Evolutionary conservation across 2,113 vertebrate genomes (phyloP), one percentile per base, ranked within the genome.

Genomic region (Oncorhynchus kisutch): DNA sequence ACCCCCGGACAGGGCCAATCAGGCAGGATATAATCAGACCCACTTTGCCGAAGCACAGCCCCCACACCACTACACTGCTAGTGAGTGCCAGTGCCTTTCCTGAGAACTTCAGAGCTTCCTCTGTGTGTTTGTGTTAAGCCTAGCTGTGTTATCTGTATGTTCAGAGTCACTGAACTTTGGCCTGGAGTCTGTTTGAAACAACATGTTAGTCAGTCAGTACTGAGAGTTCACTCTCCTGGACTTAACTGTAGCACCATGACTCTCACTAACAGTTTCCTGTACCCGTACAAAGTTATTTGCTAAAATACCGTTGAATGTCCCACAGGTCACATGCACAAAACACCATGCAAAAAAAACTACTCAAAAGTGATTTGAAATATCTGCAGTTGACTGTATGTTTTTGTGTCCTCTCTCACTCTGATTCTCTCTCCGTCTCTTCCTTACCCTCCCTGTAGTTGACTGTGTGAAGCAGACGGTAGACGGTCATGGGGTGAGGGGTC

Each of bases 391-490:
- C 51, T 54, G 16, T 45, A 11, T 54, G 16, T 54, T 16, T 54
- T 54, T 54, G 49, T 54, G 51, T 54, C 51, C 13, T 45, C 20
- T 14, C 12, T 62, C 67, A 67, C 8, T 62, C 8, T 71, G 2
- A 68, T 20, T 70, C 11, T 85, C 73, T 1, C 18, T 49, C 8
- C 1, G 9, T 45, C 39, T 45, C 39, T 45, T 45, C 39, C 39
- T 2, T 45, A 11, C 39, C 68, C 24, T 67, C 3, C 75, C 45
- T 0, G 0, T 84, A 97, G 96, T 3, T 3, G 96, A 97, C 88
- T 97, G 96, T 4, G 96, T 97, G 88, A 95, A 92, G 87, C 95
- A 96, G 91, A 97, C 96, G 0, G 95, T 97, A 22, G 86, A 85
- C 5, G 77, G 91, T 85, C 94, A 96, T 91, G 95, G 96, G 14